Base-by-base conservation (phyloP, 2,113 vertebrate species). In the Willisornis vidua region DNA sequence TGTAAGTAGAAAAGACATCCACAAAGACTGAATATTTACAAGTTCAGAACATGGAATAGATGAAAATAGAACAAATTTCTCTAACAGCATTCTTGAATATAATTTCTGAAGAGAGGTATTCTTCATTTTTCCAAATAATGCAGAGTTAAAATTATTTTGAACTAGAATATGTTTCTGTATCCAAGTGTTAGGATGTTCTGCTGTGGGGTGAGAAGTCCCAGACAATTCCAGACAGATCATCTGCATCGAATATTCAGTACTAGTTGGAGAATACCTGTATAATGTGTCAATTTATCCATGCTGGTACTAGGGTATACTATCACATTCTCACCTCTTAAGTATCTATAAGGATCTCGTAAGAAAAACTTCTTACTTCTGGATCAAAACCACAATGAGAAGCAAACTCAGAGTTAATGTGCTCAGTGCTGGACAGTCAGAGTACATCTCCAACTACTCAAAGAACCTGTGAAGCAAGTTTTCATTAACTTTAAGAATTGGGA, bases 1-100 rank as follows among this genome's bases (percentile, higher is more conserved):
- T 0, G 0, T 20, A 87, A 61, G 12, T 49, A 76, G 82, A 75
- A 84, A n/a, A 41, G 6, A 85, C 0, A 0, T 23, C 4, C 15
- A 65, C 14, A 84, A 71, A 92, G 71, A 0, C 8, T 72, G 29
- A 95, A 41, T 68, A 66, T 77, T 87, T 66, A n/a, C 31, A 52
- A 31, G 7, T 71, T 86, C 37, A 58, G 58, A 91, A 81, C 9
- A 29, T 33, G 49, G 12, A 90, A 35, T 7, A 62, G 13, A 78
- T 24, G 9, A 84, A 90, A 70, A 62, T 0, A 73, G 5, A 62
- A 25, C 1, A 79, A 35, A 16, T 52, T 28, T 84, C 39, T 74
- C 19, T 55, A 57, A 52, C 4, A 55, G 3, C 5, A n/a, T 66
- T 43, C 16, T 52, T 63, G 39, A 80, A 88, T 62, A 65, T 3